phyloP scores from a whole-genome alignment of 1,140 invertebrate genomes.

The Piezodorus guildinii region DNA sequence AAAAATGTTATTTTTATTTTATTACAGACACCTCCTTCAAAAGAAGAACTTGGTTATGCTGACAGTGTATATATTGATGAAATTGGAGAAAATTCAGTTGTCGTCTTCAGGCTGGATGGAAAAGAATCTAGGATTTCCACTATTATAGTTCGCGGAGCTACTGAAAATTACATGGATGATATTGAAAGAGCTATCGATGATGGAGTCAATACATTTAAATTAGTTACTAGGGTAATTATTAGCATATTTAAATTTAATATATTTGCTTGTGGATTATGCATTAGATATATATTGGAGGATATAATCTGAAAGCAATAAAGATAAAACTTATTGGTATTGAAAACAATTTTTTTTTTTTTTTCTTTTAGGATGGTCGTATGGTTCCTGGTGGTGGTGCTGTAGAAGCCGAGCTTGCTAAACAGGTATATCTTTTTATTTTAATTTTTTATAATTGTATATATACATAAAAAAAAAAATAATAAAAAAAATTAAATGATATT shows the following conservation, averaged over 20 bases:
- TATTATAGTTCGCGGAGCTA: slow-evolving; percentile 88
- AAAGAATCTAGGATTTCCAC: slow-evolving; percentile 81
- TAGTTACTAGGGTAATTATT: slow-evolving; percentile 45
- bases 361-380: slow-evolving; percentile 56
- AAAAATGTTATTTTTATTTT: slow-evolving; percentile 11
- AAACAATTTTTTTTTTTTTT: too few species aligned
- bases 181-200: slow-evolving; percentile 97
- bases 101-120: slow-evolving; percentile 76
- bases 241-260: not conserved
- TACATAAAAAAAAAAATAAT: too few species aligned
- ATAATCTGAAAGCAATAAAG: too few species aligned
- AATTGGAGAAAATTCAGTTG: slow-evolving; percentile 86
- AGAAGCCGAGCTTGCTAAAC: slow-evolving; percentile 84
- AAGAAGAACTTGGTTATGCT: slow-evolving; percentile 86
- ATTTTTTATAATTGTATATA: not conserved
- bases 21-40: slow-evolving; percentile 57
- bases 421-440: slow-evolving; percentile 35
- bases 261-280: not conserved
- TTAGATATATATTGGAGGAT: not conserved
- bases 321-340: too few species aligned
- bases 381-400: slow-evolving; percentile 88
- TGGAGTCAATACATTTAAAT: slow-evolving; percentile 97
- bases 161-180: slow-evolving; percentile 98
- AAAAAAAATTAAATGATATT: too few species aligned
- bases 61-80: slow-evolving; percentile 89